phyloP scores from a whole-genome alignment of 2,113 vertebrate species.

The Indicator maculatus region DNA sequence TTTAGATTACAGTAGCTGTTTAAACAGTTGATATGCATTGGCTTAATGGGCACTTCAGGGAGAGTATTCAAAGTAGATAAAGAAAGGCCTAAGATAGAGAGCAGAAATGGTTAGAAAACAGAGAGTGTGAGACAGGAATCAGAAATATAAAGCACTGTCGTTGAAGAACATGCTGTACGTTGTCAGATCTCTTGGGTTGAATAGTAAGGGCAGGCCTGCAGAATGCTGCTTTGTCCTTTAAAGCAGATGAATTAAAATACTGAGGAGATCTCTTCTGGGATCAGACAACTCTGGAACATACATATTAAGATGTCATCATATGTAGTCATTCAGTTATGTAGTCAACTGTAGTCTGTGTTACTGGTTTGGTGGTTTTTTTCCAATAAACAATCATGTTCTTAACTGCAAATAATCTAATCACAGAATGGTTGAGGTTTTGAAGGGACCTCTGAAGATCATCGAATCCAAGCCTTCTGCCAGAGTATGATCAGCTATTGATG shows the following conservation, averaged over 20 bases:
- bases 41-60: not conserved
- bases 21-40: conserved; percentile 28
- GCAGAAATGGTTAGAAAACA: not conserved
- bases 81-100: not conserved
- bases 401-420: not conserved
- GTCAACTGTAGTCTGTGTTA: not conserved
- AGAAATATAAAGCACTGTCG: not conserved
- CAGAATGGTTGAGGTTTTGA: too few relatives aligned
- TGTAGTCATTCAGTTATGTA: not conserved
- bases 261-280: not conserved
- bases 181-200: not conserved
- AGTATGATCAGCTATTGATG: too few relatives aligned
- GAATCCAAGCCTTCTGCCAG: too few relatives aligned
- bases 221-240: not conserved
- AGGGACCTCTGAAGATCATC: too few relatives aligned
- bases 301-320: not conserved
- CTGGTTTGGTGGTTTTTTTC: not conserved
- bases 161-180: not conserved
- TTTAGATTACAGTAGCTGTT: conserved; percentile 43
- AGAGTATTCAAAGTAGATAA: conserved; percentile 17
- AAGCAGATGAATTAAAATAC: not conserved
- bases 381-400: not conserved
- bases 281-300: not conserved
- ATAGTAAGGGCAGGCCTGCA: not conserved
- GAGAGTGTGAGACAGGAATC: not conserved